These are phyloP conservation scores for Drosophila meridionalis DNA, from an alignment of 2,888 invertebrate genomes.

Conservation along the genomic window DNA sequence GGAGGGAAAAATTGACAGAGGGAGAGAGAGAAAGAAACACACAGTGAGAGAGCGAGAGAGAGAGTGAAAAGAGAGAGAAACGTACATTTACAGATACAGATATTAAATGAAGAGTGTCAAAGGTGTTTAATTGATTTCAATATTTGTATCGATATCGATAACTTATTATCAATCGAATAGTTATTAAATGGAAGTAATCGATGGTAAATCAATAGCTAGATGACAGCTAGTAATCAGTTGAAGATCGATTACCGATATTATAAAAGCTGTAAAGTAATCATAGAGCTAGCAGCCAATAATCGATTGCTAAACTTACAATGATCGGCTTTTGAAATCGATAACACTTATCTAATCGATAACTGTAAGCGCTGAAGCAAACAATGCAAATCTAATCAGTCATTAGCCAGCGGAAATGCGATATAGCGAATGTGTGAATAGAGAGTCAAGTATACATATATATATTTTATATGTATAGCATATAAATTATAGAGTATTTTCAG, in stretches of 20 bases:
- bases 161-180: too few species aligned
- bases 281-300: not conserved
- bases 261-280: not conserved
- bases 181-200: not conserved
- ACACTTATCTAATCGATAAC: not conserved
- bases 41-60: too few species aligned
- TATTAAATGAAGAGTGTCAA: too few species aligned
- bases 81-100: not conserved
- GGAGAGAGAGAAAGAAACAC: too few species aligned
- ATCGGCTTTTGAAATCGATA: not conserved
- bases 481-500: slow-evolving; percentile 3
- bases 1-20: too few species aligned
- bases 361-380: not conserved
- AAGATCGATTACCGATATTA: not conserved
- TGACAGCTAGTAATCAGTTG: not conserved
- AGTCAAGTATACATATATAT: not conserved
- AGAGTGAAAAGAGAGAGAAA: too few species aligned
- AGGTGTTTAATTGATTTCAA: too few species aligned
- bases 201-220: not conserved
- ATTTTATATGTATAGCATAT: not conserved
- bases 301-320: not conserved
- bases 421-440: not conserved
- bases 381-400: slow-evolving; percentile 1
- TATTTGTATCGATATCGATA: too few species aligned
- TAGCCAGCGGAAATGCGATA: slow-evolving; percentile 6